Percentiles rank a stretch among this genome's conserved stretches.
Evolutionary conservation across 2,113 vertebrate species (phyloP).

Genomic region (Gallinago undulata): DNA sequence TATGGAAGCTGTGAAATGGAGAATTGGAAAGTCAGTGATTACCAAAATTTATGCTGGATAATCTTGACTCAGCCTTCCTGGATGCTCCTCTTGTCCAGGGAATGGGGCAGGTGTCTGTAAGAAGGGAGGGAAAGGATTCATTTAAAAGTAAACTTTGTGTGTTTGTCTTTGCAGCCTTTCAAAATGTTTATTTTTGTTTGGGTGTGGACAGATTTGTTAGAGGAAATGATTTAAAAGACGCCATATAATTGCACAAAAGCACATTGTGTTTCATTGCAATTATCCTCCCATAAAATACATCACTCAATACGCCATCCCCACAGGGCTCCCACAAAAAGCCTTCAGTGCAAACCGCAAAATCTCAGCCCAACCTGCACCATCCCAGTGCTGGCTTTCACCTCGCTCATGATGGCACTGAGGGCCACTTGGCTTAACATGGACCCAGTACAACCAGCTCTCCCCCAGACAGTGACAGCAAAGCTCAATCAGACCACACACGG

Average conservation of each 20-base stretch:
- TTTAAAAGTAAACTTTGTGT: background rate
- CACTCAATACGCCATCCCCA: rapidly evolving
- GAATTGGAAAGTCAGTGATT: background rate
- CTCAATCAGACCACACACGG: rapidly evolving
- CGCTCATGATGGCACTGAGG: rapidly evolving
- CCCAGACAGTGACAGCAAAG: rapidly evolving
- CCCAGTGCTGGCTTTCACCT: background rate
- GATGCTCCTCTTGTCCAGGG: background rate
- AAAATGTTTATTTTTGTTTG: slow-evolving; percentile 2
- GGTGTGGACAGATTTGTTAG: background rate
- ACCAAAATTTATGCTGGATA: background rate
- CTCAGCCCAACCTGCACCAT: background rate
- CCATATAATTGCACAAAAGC: background rate
- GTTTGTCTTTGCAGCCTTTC: background rate
- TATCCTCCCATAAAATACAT: background rate
- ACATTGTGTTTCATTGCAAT: background rate
- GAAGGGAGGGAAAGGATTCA: background rate
- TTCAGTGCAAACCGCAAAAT: rapidly evolving
- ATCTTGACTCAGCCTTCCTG: background rate
- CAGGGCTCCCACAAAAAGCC: background rate
- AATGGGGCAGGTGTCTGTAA: background rate
- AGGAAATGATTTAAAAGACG: slow-evolving; percentile 39
- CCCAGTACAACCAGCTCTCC: background rate
- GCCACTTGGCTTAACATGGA: rapidly evolving
- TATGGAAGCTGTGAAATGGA: background rate